Conservation (phyloP, 2,888 invertebrate genomes). For the Brachylomia viminalis region DNA sequence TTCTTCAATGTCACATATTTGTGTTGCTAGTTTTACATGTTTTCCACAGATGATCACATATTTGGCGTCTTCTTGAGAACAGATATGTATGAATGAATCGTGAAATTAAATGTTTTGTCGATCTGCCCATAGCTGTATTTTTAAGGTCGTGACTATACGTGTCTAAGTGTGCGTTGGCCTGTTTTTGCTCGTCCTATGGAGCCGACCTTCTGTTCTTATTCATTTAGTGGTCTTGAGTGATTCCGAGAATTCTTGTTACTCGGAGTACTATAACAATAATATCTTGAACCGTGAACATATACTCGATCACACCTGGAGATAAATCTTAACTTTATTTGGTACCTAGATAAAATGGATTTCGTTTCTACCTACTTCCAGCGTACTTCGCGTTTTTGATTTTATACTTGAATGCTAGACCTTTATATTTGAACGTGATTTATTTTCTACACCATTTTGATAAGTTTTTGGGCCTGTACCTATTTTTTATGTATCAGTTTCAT, state of each 20-base stretch:
- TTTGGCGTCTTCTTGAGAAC: neutral
- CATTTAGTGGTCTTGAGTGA: neutral
- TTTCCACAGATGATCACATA: neutral
- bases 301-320: conserved; percentile 21
- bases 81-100: neutral
- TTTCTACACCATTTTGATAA: neutral
- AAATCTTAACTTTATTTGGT: conserved; percentile 40
- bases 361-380: conserved; percentile 29
- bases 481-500: neutral
- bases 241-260: conserved; percentile 18
- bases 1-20: neutral
- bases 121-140: neutral
- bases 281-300: conserved; percentile 32
- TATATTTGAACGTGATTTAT: conserved; percentile 23
- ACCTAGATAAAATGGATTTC: conserved; percentile 45
- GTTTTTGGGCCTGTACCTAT: neutral
- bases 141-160: neutral
- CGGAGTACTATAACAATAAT: conserved; percentile 30
- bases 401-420: conserved; percentile 17
- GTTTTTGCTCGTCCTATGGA: neutral
- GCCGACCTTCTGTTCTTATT: neutral
- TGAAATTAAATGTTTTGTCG: too few relatives aligned
- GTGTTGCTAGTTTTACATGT: neutral
- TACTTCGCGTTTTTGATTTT: conserved; percentile 41
- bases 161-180: too few relatives aligned